Conservation (phyloP, 2,113 vertebrate genomes). For the Struthio camelus region DNA sequence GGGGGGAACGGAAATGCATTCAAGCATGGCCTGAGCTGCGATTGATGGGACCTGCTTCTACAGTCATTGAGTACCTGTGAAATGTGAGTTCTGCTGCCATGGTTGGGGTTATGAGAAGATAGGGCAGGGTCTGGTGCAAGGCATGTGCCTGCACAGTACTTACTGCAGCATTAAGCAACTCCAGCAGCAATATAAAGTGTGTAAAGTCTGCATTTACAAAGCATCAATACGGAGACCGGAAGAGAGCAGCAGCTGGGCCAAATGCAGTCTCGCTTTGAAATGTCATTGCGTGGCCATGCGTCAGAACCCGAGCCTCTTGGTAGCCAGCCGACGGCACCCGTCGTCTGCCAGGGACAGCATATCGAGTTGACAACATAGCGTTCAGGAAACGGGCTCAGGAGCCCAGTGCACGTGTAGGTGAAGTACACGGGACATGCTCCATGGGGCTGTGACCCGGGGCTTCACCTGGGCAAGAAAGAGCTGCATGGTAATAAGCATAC, state of each 20-base stretch:
- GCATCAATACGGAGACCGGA: neutral
- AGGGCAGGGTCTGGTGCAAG: neutral
- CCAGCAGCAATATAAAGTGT: neutral
- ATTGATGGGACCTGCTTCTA: neutral
- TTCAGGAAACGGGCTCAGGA: too few relatives aligned
- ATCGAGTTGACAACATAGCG: too few relatives aligned
- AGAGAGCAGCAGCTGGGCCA: neutral
- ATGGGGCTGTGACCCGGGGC: neutral
- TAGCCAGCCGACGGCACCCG: neutral
- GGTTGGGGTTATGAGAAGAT: neutral
- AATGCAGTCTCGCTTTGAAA: neutral
- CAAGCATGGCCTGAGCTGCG: neutral
- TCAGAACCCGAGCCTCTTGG: neutral
- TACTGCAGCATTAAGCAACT: neutral
- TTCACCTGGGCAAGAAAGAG: neutral
- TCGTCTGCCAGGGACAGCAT: too few relatives aligned
- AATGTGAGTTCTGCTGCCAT: fast-evolving
- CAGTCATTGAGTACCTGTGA: neutral
- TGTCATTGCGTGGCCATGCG: fast-evolving
- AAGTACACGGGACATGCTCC: neutral
- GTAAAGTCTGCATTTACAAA: neutral
- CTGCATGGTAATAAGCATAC: neutral
- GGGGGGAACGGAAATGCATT: neutral
- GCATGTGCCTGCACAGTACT: fast-evolving
- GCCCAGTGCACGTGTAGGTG: neutral